phyloP scores from a whole-genome alignment of 2,797 vertebrate species.

The Delichon dasypus region DNA sequence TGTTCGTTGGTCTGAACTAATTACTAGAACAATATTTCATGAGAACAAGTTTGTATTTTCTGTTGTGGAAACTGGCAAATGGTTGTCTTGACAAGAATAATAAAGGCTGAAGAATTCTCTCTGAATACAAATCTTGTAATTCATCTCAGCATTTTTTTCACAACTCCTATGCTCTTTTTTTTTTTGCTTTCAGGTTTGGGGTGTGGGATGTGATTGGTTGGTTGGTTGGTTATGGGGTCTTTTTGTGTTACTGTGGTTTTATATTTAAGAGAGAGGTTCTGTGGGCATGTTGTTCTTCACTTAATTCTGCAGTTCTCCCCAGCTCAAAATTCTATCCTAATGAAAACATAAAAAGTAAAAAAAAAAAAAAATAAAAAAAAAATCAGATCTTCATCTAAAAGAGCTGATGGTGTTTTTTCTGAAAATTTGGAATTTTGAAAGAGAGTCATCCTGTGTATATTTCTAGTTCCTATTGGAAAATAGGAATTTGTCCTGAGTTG shows the following conservation, averaged over 20 bases:
- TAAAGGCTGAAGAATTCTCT: neutral
- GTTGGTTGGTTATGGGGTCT: neutral
- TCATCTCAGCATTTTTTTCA: neutral
- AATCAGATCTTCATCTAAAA: neutral
- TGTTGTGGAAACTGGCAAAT: neutral
- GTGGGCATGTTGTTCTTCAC: neutral
- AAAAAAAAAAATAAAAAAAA: neutral
- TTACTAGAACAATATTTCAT: neutral
- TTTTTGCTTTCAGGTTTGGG: neutral
- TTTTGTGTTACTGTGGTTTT: neutral
- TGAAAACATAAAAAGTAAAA: neutral
- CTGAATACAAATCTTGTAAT: neutral
- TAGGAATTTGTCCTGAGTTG: neutral
- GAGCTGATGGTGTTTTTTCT: neutral
- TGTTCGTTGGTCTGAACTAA: neutral
- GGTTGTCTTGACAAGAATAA: neutral
- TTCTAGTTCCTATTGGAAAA: neutral
- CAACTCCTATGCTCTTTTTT: neutral
- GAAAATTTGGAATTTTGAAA: neutral
- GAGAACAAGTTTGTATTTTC: neutral
- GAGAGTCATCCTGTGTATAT: neutral
- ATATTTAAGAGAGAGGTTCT: neutral
- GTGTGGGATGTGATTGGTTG: neutral
- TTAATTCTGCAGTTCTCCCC: neutral
- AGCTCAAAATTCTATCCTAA: neutral